Base-by-base conservation (phyloP, 2,888 invertebrate species). In the Drosophila tanythrix region DNA sequence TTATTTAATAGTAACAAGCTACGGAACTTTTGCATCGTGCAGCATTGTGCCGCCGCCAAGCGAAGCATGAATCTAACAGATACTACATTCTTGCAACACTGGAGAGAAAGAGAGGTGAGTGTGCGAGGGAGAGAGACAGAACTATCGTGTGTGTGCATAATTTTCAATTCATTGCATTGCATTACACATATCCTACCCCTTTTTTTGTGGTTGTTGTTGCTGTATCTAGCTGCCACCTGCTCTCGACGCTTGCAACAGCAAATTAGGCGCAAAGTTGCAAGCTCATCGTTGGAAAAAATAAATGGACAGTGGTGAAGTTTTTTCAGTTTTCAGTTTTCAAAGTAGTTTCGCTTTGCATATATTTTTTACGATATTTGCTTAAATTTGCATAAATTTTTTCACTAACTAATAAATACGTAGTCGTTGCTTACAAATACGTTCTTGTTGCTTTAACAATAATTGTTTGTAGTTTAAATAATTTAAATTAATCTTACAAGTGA, bases 331-430 rank as follows among this genome's bases (percentile, higher is more conserved):
- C 62, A 56, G 46, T 78, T 88, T 84, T 84, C 63, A 63, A 74
- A 62, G 76, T 72, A 74, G 67, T 87, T 72, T 70, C 52, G 58
- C 66, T 57, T 72, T 83, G 73, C 73, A 83, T 86, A 86, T 76
- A 79, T 84, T 75, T 84, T 72, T 61, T 48, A 76, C 73, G 72
- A 70, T 82, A 72, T 83, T 81, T 76, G 70, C 73, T 76, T 81
- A 81, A 81, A 90, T 80, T 87, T 87, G 76, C 74, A 89, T 86
- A 89, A 75, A 79, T 86, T 75, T 66, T 68, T 83, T 83, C 57
- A 76, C 89, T 88, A 90, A 88, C 87, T 90, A 88, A 88, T 86
- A 87, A 81, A 81, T 90, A 89, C 79, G 83, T 83, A 76, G 79
- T 81, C 72, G 58, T 80, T 63, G 70, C 81, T 79, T 82, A 76